These are phyloP conservation scores for Delia radicum DNA, from an alignment of 1,140 invertebrate genomes.

Conservation along the genomic window DNA sequence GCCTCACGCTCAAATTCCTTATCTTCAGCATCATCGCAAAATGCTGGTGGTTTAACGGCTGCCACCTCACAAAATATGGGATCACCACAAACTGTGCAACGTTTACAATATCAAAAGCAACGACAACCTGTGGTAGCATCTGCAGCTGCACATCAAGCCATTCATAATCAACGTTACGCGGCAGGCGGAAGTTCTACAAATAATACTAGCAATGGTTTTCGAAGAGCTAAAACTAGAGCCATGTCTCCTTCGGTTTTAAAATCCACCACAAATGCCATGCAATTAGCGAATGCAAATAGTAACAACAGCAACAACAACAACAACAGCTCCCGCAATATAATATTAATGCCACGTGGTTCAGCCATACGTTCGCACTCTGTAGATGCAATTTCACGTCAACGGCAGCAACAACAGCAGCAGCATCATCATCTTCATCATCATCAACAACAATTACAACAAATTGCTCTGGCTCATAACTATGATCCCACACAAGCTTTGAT, in stretches of 20 bases:
- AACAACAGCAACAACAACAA: neutral
- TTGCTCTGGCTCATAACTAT: conserved; percentile 32
- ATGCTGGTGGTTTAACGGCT: conserved; percentile 7
- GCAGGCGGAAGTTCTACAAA: conserved; percentile 21
- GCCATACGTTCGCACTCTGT: conserved; percentile 48
- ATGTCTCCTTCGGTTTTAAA: conserved; percentile 29
- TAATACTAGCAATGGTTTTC: conserved; percentile 31
- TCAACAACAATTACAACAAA: neutral
- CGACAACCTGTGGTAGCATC: conserved; percentile 35
- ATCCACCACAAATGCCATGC: neutral
- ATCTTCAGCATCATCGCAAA: neutral
- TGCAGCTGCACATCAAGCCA: conserved; percentile 37
- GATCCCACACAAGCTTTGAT: conserved; percentile 47
- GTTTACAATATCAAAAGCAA: conserved; percentile 32
- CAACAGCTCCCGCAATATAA: neutral
- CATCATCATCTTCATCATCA: conserved; percentile 18
- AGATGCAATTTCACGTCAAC: conserved; percentile 47
- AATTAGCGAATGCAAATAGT: no score
- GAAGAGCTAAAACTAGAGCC: conserved; percentile 35
- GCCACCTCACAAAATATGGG: neutral
- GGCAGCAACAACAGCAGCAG: conserved; percentile 5
- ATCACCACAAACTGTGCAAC: conserved; percentile 22
- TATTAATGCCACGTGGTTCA: conserved; percentile 8
- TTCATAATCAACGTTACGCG: conserved; percentile 45
- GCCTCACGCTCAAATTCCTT: neutral